These are phyloP conservation scores for Helicoverpa zea DNA, from an alignment of 1,140 invertebrate genomes.

Conservation along the genomic window DNA sequence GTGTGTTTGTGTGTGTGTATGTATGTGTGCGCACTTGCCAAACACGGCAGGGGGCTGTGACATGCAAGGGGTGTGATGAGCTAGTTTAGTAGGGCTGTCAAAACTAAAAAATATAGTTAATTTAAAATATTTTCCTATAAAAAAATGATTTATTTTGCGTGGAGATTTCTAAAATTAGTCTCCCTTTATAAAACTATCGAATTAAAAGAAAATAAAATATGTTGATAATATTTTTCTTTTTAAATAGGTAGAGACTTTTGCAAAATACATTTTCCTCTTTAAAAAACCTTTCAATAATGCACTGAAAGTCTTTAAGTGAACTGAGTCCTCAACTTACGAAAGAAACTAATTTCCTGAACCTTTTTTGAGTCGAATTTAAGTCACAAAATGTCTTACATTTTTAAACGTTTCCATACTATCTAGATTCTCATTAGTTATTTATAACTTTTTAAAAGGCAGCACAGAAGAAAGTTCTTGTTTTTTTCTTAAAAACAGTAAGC, in stretches of 20 bases:
- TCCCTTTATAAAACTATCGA: not conserved
- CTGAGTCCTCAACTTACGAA: not conserved
- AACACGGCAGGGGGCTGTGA: conserved; percentile 71
- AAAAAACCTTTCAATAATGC: no score
- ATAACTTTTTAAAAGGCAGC: not conserved
- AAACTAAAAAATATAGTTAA: not conserved
- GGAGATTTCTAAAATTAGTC: no score
- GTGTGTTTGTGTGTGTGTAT: conserved; percentile 60
- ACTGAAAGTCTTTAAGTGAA: not conserved
- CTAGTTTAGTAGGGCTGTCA: conserved; percentile 50
- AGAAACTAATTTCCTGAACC: conserved; percentile 3
- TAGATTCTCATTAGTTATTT: conserved; percentile 6
- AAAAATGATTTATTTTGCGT: no score
- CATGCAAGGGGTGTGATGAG: conserved; percentile 67
- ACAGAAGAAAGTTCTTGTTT: not conserved
- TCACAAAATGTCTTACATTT: not conserved
- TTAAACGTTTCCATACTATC: not conserved
- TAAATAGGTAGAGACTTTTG: not conserved
- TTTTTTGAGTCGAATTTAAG: not conserved
- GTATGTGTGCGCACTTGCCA: conserved; percentile 70
- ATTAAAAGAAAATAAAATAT: not conserved
- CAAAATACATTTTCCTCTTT: no score
- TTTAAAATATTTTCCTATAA: not conserved
- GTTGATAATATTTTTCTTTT: not conserved
- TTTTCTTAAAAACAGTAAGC: not conserved